Evolutionary conservation across 2,888 invertebrate genomes (phyloP).

Genomic region (Melieria picta): DNA sequence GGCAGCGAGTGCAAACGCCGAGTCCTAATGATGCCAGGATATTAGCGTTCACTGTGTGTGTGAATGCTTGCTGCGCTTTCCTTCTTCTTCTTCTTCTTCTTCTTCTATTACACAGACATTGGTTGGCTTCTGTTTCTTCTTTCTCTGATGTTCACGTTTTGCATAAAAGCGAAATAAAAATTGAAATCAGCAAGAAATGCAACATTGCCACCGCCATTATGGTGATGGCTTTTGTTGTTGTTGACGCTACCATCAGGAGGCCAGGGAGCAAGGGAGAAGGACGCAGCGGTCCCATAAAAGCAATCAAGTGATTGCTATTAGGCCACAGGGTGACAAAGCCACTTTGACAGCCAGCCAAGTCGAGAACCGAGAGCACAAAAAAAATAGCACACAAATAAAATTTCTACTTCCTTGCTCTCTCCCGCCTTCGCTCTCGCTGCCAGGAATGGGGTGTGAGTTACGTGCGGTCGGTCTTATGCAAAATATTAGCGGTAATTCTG

Average conservation of each 20-base stretch:
- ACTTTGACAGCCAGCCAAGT: slow-evolving; percentile 20
- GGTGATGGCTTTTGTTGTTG: slow-evolving; percentile 19
- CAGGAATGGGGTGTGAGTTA: slow-evolving; percentile 10
- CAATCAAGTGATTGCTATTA: slow-evolving; percentile 48
- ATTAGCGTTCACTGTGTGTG: slow-evolving; percentile 23
- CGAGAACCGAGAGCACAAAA: slow-evolving; percentile 2
- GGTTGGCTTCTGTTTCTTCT: slow-evolving; percentile 12
- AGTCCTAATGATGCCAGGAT: slow-evolving; percentile 10
- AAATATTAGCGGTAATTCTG: not conserved
- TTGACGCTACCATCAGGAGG: slow-evolving; percentile 2
- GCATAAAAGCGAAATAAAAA: slow-evolving; percentile 46
- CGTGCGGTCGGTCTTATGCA: no score
- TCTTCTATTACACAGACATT: slow-evolving; percentile 23
- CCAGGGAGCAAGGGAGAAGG: not conserved
- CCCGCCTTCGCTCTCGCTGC: not conserved
- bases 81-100: slow-evolving; percentile 18
- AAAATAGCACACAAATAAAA: slow-evolving; percentile 5
- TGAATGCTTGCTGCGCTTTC: slow-evolving; percentile 8
- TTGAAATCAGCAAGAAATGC: slow-evolving; percentile 24
- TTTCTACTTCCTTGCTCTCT: not conserved
- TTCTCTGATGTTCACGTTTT: slow-evolving; percentile 38
- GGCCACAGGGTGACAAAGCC: slow-evolving; percentile 44
- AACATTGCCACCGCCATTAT: slow-evolving; percentile 28
- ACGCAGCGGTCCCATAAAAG: slow-evolving; percentile 30
- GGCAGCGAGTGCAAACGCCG: slow-evolving; percentile 1